Conservation (phyloP, 1,140 invertebrate genomes). For the Agrilus planipennis region DNA sequence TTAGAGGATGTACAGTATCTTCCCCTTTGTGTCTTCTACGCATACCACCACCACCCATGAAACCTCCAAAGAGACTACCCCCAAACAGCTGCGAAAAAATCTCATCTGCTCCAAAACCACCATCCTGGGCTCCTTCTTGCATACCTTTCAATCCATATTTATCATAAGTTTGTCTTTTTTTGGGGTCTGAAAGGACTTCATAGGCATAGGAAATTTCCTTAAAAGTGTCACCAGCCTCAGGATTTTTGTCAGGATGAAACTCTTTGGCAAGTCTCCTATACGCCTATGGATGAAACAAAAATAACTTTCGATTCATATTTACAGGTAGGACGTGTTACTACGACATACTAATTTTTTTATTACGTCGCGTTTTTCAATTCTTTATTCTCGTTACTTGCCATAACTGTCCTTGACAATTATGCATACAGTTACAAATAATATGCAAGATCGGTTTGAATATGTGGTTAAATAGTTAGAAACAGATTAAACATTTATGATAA, state of each 20-base stretch:
- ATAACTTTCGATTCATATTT: too few relatives aligned
- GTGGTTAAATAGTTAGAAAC: too few relatives aligned
- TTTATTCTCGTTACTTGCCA: too few relatives aligned
- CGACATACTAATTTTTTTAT: too few relatives aligned
- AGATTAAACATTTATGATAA: too few relatives aligned
- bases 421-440: too few relatives aligned
- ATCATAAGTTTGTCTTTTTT: constrained; percentile 61
- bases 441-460: too few relatives aligned
- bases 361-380: too few relatives aligned
- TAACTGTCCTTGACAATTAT: too few relatives aligned
- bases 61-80: constrained; percentile 48
- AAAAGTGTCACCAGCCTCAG: constrained; percentile 70
- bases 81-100: constrained; percentile 54
- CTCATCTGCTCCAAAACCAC: constrained; percentile 47
- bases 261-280: constrained; percentile 78
- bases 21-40: constrained; percentile 45
- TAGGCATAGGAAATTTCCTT: constrained; percentile 85
- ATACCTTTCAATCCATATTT: constrained; percentile 66
- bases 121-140: constrained; percentile 56
- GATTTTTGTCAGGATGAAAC: constrained; percentile 82
- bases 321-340: too few relatives aligned
- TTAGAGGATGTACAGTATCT: constrained; percentile 57
- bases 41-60: constrained; percentile 36
- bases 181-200: constrained; percentile 65
- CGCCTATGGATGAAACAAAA: constrained; percentile 45